A percentile compares a stretch with the other conserved stretches of the same genome.
Conservation (phyloP, 2,797 vertebrate species). For the Macrochelys suwanniensis region DNA sequence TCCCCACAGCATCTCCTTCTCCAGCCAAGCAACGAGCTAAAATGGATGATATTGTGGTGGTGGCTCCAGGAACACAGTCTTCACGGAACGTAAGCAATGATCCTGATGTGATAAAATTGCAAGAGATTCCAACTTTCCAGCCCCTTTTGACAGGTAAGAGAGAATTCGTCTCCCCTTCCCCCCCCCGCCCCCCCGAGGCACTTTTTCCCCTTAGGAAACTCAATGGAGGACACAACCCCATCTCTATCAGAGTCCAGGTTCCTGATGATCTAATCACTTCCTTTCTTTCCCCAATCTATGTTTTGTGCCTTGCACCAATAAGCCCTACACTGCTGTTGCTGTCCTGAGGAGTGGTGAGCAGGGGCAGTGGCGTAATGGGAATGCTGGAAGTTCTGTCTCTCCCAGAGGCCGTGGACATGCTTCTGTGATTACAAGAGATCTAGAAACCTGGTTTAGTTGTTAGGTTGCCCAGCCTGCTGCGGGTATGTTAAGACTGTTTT, state of each 20-base stretch:
- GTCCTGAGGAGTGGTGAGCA: neutral
- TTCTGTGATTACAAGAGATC: neutral
- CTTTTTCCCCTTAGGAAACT: neutral
- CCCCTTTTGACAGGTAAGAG: constrained; percentile 94
- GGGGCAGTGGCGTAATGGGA: neutral
- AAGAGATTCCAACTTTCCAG: constrained; percentile 98
- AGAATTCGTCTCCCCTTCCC: neutral
- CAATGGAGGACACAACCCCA: too few relatives aligned
- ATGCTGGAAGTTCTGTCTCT: neutral
- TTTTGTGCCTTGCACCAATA: neutral
- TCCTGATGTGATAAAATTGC: constrained; percentile 97
- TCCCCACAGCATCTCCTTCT: constrained; percentile 87
- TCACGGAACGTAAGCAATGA: constrained; percentile 94
- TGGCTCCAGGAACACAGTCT: constrained; percentile 92
- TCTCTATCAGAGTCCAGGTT: neutral
- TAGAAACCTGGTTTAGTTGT: neutral
- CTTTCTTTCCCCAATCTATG: rapidly evolving
- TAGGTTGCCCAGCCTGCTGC: neutral
- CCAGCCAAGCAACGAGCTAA: constrained; percentile 96
- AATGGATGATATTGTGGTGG: constrained; percentile 99
- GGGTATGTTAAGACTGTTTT: neutral
- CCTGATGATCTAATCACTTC: neutral
- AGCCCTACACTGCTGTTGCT: neutral
- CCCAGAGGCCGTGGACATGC: neutral
- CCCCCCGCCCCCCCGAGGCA: too few relatives aligned